phyloP scores from a whole-genome alignment of 2,888 invertebrate species.

The Drosophila dives region DNA sequence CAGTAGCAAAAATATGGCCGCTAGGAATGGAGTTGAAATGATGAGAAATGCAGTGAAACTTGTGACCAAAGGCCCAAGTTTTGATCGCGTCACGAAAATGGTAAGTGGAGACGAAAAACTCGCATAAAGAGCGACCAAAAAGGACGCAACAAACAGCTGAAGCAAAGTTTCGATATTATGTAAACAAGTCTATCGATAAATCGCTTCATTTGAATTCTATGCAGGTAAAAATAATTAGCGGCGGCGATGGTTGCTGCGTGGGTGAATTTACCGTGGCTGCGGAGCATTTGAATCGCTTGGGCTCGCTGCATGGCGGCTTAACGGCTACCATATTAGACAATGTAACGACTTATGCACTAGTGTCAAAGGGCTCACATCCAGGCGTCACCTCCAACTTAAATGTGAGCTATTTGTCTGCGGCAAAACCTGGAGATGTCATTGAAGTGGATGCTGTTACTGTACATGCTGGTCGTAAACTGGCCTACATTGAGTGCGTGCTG shows the following conservation, averaged over 20 bases:
- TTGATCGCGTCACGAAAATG: conserved; percentile 84
- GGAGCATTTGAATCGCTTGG: conserved; percentile 91
- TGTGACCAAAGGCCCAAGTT: conserved; percentile 80
- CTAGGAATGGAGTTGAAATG: conserved; percentile 80
- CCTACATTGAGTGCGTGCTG: conserved; percentile 92
- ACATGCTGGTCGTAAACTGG: conserved; percentile 91
- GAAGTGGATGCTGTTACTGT: conserved; percentile 91
- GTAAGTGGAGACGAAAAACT: conserved; percentile 74
- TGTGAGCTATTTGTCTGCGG: conserved; percentile 92
- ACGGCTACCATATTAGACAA: conserved; percentile 90
- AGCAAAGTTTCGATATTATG: conserved; percentile 51
- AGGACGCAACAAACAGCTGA: conserved; percentile 48
- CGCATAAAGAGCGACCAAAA: conserved; percentile 6
- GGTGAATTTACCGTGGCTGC: conserved; percentile 91
- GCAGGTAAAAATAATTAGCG: conserved; percentile 84
- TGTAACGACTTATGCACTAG: conserved; percentile 92
- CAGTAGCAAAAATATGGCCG: conserved; percentile 34
- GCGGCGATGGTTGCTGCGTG: conserved; percentile 89
- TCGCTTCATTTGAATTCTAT: conserved; percentile 24
- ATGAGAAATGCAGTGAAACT: conserved; percentile 83
- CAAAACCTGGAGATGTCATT: conserved; percentile 91
- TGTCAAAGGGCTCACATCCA: conserved; percentile 88
- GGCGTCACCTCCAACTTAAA: conserved; percentile 94
- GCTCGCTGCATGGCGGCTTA: conserved; percentile 94
- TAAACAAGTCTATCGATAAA: conserved; percentile 46